phyloP scores from a whole-genome alignment of 2,113 vertebrate genomes.

The Sinocyclocheilus maitianheensis region DNA sequence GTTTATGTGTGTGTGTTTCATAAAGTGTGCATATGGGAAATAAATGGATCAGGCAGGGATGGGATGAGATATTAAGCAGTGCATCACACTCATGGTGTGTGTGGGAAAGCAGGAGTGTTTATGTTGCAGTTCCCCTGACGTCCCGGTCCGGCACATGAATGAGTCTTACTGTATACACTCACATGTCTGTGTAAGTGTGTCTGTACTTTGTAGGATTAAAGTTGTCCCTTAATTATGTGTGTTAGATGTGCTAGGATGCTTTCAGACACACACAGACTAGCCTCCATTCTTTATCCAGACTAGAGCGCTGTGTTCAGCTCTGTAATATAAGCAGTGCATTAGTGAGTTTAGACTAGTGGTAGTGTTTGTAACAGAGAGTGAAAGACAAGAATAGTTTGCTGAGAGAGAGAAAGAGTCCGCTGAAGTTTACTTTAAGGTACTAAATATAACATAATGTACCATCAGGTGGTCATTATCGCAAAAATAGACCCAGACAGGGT shows the following conservation, averaged over 20 bases:
- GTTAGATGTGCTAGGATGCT: neutral
- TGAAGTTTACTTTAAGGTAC: neutral
- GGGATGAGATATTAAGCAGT: slow-evolving; percentile 10
- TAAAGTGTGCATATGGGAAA: neutral
- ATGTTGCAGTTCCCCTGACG: neutral
- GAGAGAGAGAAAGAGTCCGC: neutral
- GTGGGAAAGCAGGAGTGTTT: slow-evolving; percentile 15
- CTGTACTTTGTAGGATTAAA: slow-evolving; percentile 24
- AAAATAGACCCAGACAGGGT: neutral
- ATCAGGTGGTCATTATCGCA: neutral
- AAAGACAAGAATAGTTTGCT: slow-evolving; percentile 18
- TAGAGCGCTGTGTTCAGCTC: slow-evolving; percentile 8
- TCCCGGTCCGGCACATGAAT: neutral
- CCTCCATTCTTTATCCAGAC: slow-evolving; percentile 34
- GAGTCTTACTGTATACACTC: slow-evolving; percentile 5
- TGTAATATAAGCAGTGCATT: slow-evolving; percentile 30
- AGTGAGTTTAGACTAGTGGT: slow-evolving; percentile 33
- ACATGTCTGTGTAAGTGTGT: slow-evolving; percentile 5
- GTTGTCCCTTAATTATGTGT: neutral
- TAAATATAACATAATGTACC: neutral
- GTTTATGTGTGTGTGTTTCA: slow-evolving; percentile 44
- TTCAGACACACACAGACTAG: neutral
- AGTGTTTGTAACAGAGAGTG: slow-evolving; percentile 3
- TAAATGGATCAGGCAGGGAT: neutral
- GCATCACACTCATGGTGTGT: neutral